Percentiles rank a stretch among this genome's conserved stretches.
These are phyloP conservation scores for Corvus cornix DNA, from an alignment of 2,113 vertebrate species.

Conservation along the genomic window DNA sequence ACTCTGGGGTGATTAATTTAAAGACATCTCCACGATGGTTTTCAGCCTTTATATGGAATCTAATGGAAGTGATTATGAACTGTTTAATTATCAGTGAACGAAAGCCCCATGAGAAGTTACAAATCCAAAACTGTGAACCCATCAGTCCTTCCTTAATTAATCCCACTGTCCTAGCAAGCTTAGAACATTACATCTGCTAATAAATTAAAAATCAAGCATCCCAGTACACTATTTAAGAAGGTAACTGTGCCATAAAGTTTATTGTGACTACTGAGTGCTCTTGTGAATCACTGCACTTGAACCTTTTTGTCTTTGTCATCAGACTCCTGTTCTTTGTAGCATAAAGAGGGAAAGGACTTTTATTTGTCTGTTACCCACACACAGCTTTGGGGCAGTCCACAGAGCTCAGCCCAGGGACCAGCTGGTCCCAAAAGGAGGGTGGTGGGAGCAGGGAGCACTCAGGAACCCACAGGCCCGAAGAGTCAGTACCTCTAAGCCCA, in stretches of 20 bases:
- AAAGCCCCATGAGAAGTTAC: background rate
- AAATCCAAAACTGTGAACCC: background rate
- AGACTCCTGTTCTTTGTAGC: too few relatives aligned
- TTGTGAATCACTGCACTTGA: too few relatives aligned
- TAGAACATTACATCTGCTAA: background rate
- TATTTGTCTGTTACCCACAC: background rate
- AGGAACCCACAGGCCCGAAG: background rate
- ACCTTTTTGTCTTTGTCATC: background rate
- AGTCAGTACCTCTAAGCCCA: background rate
- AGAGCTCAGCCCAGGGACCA: background rate
- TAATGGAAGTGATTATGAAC: background rate
- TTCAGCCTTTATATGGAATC: background rate
- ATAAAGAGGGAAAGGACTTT: background rate
- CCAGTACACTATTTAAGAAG: background rate
- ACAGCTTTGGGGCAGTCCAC: background rate
- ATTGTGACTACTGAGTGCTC: accelerated
- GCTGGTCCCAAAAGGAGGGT: background rate
- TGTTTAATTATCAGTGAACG: background rate
- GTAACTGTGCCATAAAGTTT: background rate
- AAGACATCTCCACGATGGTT: background rate
- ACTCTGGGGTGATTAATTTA: background rate
- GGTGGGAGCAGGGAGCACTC: background rate
- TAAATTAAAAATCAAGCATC: background rate
- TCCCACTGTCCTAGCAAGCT: background rate
- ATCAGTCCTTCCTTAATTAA: background rate